These are phyloP conservation scores for Umimayanthus chanpuru DNA, from an alignment of 92 coral and sea anemone genomes.

Conservation along the genomic window DNA sequence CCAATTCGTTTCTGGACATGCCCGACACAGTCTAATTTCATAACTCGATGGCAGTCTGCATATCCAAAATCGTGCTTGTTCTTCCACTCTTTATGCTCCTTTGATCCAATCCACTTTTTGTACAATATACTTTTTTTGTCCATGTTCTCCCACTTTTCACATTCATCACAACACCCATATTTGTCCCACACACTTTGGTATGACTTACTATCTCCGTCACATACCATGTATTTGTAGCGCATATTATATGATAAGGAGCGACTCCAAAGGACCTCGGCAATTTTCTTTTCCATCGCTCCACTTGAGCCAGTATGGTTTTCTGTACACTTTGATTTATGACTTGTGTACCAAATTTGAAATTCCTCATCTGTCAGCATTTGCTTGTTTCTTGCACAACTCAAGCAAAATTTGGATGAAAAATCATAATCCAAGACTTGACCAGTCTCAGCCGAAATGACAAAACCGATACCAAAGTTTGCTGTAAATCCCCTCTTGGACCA, in stretches of 20 bases:
- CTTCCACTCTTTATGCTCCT: slow-evolving; percentile 44
- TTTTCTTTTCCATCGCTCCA: no score
- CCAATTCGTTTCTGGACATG: slow-evolving; percentile 61
- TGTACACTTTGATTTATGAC: no score
- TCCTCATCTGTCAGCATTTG: neutral
- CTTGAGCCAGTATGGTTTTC: no score
- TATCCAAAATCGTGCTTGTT: slow-evolving; percentile 26
- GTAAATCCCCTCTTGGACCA: slow-evolving; percentile 56
- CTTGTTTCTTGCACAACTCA: slow-evolving; percentile 16
- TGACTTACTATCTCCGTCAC: no score
- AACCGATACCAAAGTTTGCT: slow-evolving; percentile 43
- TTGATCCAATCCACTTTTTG: slow-evolving; percentile 43
- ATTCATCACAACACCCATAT: slow-evolving; percentile 4
- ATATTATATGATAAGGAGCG: no score
- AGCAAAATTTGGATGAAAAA: slow-evolving; percentile 42
- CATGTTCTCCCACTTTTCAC: slow-evolving; percentile 53
- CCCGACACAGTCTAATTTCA: slow-evolving; percentile 62
- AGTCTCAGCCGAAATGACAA: slow-evolving; percentile 47
- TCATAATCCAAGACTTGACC: slow-evolving; percentile 45
- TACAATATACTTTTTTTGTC: slow-evolving; percentile 37
- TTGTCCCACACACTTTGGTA: no score
- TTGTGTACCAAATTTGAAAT: no score
- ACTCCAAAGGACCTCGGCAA: no score
- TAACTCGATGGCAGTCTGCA: slow-evolving; percentile 44
- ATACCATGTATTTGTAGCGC: no score